Percentiles rank a stretch among this genome's conserved stretches.
These are phyloP conservation scores for Alsophila aescularia DNA, from an alignment of 2,888 invertebrate genomes.

Conservation along the genomic window DNA sequence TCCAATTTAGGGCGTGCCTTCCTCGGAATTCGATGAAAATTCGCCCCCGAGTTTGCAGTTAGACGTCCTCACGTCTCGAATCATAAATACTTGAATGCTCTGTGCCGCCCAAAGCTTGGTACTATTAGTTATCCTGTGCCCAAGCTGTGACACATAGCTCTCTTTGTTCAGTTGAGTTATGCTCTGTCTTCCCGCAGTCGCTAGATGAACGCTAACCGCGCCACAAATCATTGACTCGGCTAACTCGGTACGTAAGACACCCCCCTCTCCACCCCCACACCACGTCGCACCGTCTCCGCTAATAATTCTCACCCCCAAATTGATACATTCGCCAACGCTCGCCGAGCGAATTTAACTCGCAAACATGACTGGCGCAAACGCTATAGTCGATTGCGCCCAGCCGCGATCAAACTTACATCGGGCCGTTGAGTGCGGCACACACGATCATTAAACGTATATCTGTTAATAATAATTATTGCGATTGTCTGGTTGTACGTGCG, in stretches of 20 bases:
- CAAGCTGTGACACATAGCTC: slow-evolving; percentile 53
- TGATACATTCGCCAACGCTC: slow-evolving; percentile 52
- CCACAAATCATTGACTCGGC: slow-evolving; percentile 73
- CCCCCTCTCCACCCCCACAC: slow-evolving; percentile 41
- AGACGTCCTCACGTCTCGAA: slow-evolving; percentile 20
- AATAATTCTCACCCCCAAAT: slow-evolving; percentile 65
- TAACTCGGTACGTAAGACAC: slow-evolving; percentile 65
- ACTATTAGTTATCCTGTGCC: too few species aligned
- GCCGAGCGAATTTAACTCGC: slow-evolving; percentile 61
- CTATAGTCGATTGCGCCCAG: slow-evolving; percentile 57
- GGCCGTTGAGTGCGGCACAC: slow-evolving; percentile 58
- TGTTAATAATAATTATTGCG: slow-evolving; percentile 82
- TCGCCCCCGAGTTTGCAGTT: slow-evolving; percentile 18
- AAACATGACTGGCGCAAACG: slow-evolving; percentile 55
- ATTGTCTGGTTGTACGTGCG: slow-evolving; percentile 80
- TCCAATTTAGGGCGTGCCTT: slow-evolving; percentile 49
- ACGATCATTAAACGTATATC: slow-evolving; percentile 79
- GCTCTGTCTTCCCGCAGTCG: slow-evolving; percentile 55
- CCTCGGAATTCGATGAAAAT: slow-evolving; percentile 40
- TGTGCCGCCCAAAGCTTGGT: slow-evolving; percentile 44
- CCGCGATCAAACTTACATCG: slow-evolving; percentile 47
- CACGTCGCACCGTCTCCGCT: slow-evolving; percentile 53
- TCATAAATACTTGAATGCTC: slow-evolving; percentile 45
- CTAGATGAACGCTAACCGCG: slow-evolving; percentile 72
- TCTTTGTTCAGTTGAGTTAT: slow-evolving; percentile 70